Percentiles rank a stretch among this genome's conserved stretches.
phyloP scores from a whole-genome alignment of 2,113 vertebrate species.

The Malurus cyaneus region DNA sequence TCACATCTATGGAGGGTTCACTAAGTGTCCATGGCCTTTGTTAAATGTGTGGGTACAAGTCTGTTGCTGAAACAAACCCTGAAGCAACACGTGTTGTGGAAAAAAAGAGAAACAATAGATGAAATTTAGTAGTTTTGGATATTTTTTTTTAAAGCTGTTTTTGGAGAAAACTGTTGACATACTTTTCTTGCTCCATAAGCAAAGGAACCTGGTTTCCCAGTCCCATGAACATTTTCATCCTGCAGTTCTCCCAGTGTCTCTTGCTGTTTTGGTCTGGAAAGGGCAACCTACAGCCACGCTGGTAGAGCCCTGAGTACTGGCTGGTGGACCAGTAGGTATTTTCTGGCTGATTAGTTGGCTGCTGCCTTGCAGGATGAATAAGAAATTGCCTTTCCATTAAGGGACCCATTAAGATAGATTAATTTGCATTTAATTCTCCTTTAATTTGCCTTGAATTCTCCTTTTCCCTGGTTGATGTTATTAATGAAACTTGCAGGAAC shows the following conservation, averaged over 20 bases:
- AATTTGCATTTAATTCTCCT: neutral
- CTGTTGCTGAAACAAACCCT: neutral
- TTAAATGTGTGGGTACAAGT: neutral
- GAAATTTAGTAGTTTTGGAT: neutral
- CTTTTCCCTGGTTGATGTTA: neutral
- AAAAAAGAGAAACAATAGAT: neutral
- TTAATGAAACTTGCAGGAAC: neutral
- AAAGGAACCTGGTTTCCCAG: neutral
- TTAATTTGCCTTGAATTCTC: neutral
- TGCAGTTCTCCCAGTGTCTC: neutral
- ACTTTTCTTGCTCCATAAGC: neutral
- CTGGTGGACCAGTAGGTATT: neutral
- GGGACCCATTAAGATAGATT: neutral
- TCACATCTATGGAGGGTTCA: neutral
- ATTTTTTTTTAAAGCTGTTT: neutral
- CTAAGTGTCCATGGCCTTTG: neutral
- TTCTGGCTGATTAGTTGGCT: neutral
- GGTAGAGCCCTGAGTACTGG: neutral
- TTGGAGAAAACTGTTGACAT: neutral
- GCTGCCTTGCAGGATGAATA: neutral
- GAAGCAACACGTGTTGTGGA: neutral
- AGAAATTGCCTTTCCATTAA: neutral
- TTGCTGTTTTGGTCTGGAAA: neutral
- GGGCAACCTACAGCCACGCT: neutral
- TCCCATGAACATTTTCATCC: neutral